Base-by-base conservation (phyloP, 2,888 invertebrate species). In the Elegia similella region DNA sequence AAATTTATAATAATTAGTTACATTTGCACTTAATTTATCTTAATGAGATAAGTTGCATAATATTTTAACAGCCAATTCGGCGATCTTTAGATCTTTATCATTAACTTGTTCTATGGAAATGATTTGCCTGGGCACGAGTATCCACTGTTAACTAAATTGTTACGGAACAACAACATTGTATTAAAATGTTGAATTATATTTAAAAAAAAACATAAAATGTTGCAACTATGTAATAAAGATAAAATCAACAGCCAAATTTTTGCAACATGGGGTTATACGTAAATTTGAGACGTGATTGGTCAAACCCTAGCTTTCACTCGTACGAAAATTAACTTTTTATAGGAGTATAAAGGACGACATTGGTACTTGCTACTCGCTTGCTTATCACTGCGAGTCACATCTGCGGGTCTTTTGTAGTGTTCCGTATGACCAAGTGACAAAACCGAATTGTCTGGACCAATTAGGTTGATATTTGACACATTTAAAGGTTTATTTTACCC, bases 171-270 rank as follows among this genome's bases (percentile, higher is more conserved):
- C n/a, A n/a, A n/a, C 38, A 12, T 38, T 38, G 38, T 46, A 1
- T 7, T 16, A 23, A 17, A 23, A 23, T 46, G 12, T 17, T 23
- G 34, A 30, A 23, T 13, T 15, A 15, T 53, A 29, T 30, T 53
- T 42, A 23, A 42, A 5, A 23, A 53, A 42, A 53, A 29, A 29
- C 15, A 42, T 52, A 38, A 52, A 52, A 42, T 55, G 34, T 55
- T 55, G 52, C 38, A 58, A 55, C 12, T 17, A 15, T 17, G 38
- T 42, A 50, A 50, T 59, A 59, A 59, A 59, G 59, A 59, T 56
- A 38, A 30, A 17, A 42, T 44, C 54, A 7, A 16, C 8, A 23
- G 42, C 10, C n/a, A 17, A 17, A 12, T 29, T 30, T 7, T 50
- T 50, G 16, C 17, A 42, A 42, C 42, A 53, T 29, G 42, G 42